Conservation (phyloP, 2,113 vertebrate species). For the Poeciliopsis occidentalis region DNA sequence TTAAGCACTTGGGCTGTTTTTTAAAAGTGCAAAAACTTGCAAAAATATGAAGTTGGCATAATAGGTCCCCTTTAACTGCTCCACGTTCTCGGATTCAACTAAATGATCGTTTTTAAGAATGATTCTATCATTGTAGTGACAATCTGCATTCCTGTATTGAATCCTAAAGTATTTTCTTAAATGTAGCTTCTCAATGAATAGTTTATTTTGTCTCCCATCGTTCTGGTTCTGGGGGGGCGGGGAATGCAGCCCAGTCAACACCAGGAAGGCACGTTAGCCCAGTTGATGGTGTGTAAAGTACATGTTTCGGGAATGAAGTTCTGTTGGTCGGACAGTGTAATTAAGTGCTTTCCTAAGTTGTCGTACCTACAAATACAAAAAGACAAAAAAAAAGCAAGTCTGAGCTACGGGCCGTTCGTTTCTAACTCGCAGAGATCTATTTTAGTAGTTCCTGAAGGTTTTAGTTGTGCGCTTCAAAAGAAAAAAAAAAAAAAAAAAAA, state of each 20-base stretch:
- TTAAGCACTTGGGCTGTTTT: too few species aligned
- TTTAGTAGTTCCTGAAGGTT: slow-evolving; percentile 99
- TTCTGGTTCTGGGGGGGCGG: slow-evolving; percentile 86
- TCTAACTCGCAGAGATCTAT: slow-evolving; percentile 99
- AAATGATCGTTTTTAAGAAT: slow-evolving; percentile 7
- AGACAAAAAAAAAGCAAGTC: slow-evolving; percentile 76
- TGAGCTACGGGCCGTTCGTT: slow-evolving; percentile 88
- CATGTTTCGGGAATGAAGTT: slow-evolving; percentile 87
- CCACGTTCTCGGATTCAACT: slow-evolving; percentile 5
- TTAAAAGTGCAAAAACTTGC: too few species aligned
- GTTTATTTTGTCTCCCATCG: slow-evolving; percentile 51
- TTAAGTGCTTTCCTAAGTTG: slow-evolving; percentile 94
- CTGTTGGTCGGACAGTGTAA: slow-evolving; percentile 94
- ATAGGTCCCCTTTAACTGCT: slow-evolving; percentile 14
- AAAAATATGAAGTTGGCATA: too few species aligned
- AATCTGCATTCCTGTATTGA: slow-evolving; percentile 59
- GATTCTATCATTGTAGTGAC: slow-evolving; percentile 60
- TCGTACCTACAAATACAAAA: slow-evolving; percentile 81
- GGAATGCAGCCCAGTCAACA: slow-evolving; percentile 85
- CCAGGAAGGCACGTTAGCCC: slow-evolving; percentile 81
- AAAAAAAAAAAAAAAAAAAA: slow-evolving; percentile 58
- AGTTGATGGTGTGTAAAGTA: slow-evolving; percentile 89
- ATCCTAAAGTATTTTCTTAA: slow-evolving; percentile 17
- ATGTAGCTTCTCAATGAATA: slow-evolving; percentile 22
- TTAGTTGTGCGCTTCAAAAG: slow-evolving; percentile 95